A percentile compares a stretch with the other conserved stretches of the same genome.
Evolutionary conservation across 2,888 invertebrate genomes (phyloP).

Genomic region (Carterocephalus palaemon): DNA sequence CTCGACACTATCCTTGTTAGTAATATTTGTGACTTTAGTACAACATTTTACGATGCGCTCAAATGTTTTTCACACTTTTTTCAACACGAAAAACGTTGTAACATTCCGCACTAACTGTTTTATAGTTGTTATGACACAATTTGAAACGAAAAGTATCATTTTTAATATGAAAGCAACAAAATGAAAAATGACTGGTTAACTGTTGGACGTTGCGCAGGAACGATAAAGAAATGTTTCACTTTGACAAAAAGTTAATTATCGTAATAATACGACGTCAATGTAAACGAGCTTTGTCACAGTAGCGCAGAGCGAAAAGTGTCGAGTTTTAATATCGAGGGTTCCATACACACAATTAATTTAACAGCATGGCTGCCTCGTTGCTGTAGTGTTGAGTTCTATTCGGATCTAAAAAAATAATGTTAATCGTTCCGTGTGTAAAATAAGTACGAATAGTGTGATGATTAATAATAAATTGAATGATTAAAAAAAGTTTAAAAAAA

Average conservation of each 20-base stretch:
- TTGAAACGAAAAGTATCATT: conserved; percentile 62
- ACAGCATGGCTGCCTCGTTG: no score
- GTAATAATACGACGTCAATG: conserved; percentile 60
- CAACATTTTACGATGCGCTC: conserved; percentile 59
- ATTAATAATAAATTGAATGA: no score
- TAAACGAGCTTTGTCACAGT: conserved; percentile 68
- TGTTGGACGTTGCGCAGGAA: conserved; percentile 47
- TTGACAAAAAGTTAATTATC: conserved; percentile 74
- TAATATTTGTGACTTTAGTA: conserved; percentile 63
- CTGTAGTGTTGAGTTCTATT: no score
- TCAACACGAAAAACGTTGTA: conserved; percentile 56
- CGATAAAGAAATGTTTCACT: conserved; percentile 56
- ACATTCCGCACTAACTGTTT: conserved; percentile 46
- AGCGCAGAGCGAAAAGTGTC: conserved; percentile 58
- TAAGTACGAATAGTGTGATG: no score
- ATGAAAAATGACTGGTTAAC: no score
- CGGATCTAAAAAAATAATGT: no score
- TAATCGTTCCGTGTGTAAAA: no score
- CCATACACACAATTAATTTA: no score
- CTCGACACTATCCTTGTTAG: conserved; percentile 34
- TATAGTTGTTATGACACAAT: conserved; percentile 66
- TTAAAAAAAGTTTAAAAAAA: no score
- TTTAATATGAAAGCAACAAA: conserved; percentile 53
- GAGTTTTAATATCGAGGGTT: conserved; percentile 38
- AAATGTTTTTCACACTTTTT: conserved; percentile 67